phyloP scores from a whole-genome alignment of 30 jellyfish, hydroid and myxozoan species.

The Nemopilema nomurai region DNA sequence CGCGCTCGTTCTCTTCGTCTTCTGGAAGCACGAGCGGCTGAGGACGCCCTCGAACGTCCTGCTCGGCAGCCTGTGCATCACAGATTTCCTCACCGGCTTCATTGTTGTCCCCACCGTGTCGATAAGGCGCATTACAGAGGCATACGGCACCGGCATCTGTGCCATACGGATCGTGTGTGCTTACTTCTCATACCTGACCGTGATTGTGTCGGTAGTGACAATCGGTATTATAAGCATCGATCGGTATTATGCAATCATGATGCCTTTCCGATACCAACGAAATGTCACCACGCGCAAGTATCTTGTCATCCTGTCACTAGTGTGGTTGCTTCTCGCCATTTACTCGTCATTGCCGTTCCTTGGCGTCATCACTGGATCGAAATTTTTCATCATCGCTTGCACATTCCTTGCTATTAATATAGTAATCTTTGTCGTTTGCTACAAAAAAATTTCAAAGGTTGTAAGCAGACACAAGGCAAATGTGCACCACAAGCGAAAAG shows the following conservation, averaged over 20 bases:
- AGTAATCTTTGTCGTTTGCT: slow-evolving; percentile 9
- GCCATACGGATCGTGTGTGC: slow-evolving; percentile 39
- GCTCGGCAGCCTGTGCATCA: slow-evolving; percentile 52
- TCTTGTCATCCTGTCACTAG: not conserved
- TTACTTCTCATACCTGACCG: slow-evolving; percentile 30
- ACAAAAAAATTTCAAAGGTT: slow-evolving; percentile 24
- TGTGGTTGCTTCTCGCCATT: slow-evolving; percentile 38
- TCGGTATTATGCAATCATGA: slow-evolving; percentile 42
- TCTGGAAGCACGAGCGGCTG: slow-evolving; percentile 24
- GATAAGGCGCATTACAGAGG: slow-evolving; percentile 49
- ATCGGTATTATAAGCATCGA: slow-evolving; percentile 50
- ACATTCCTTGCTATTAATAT: slow-evolving; percentile 8
- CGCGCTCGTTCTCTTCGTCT: slow-evolving; percentile 20
- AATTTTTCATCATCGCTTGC: slow-evolving; percentile 29
- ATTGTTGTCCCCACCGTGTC: slow-evolving; percentile 39
- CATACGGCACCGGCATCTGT: slow-evolving; percentile 47
- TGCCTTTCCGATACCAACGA: slow-evolving; percentile 38
- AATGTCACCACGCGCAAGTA: not conserved
- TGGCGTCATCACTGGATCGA: slow-evolving; percentile 25
- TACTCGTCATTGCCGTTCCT: slow-evolving; percentile 16
- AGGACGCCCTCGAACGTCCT: slow-evolving; percentile 48
- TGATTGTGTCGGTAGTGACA: slow-evolving; percentile 21
- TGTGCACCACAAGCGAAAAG: not conserved
- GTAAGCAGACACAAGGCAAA: slow-evolving; percentile 12
- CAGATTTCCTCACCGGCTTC: slow-evolving; percentile 46